Base-by-base conservation (phyloP, 2,888 invertebrate genomes). In the Chalcis sispes region DNA sequence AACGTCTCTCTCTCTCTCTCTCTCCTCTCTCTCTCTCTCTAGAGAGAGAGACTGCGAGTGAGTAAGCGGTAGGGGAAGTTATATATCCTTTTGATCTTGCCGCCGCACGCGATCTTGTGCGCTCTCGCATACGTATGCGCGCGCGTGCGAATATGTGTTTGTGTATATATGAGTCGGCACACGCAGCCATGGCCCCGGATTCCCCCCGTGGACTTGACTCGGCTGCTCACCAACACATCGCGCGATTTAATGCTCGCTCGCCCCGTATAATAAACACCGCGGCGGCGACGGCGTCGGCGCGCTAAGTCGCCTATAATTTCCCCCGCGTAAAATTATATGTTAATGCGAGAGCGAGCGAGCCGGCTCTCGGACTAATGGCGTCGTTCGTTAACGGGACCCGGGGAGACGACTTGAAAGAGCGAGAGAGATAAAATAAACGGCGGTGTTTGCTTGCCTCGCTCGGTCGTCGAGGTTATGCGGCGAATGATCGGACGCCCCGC, bases 51-150 rank as follows among this genome's bases (percentile, higher is more conserved):
- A 73, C 29, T 29, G 62, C 23, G 32, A 20, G 59, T 5, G 32
- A n/a, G 42, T n/a, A 13, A 20, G 7, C 23, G 62, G n/a, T n/a
- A n/a, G n/a, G n/a, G n/a, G n/a, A n/a, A n/a, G n/a, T n/a, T 18
- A 13, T 18, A 10, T 78, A 70, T 70, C 78, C 81, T 84, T 87
- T 87, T 87, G 87, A 87, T 87, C 84, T 86, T 71, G 85, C 87
- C 87, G 87, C 85, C 86, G 87, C 86, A 86, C 87, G 87, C 87
- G 86, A 87, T 86, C 85, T 81, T 83, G 82, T 84, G 84, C 84
- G 82, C 84, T 80, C 80, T 72, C 80, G 10, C 36, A 15, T 10
- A 8, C 69, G n/a, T 13, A 20, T 40, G 40, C 50, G 13, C 65
- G 27, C n/a, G n/a, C n/a, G n/a, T n/a, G n/a, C n/a, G n/a, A n/a